Evolutionary conservation across 2,888 invertebrate species (phyloP), one percentile per base, ranked within the genome.

Genomic region (Apantesis nais): DNA sequence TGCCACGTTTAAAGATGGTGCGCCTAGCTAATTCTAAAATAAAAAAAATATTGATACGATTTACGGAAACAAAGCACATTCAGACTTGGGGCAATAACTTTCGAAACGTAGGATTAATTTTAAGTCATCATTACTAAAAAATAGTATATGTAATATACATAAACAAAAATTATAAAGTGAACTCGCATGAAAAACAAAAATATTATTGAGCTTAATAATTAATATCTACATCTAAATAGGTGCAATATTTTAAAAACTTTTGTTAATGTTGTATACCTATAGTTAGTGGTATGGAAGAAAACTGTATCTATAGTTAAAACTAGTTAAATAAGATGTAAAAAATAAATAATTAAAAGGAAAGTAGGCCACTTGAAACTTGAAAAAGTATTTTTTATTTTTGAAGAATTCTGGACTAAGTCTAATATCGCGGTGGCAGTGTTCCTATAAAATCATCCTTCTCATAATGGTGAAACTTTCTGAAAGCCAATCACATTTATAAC

Each of bases 401-500:
- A 37, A 39, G 16, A 25, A 29, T 19, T n/a, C 19, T 44, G 5
- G 31, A 25, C 2, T 31, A 34, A 66, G 25, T 62, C 14, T 44
- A 58, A 70, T 44, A 44, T 55, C n/a, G n/a, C 44, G 66, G 66
- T 44, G 58, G 66, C 25, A 62, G 62, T 62, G 66, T 62, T 31
- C 22, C n/a, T 65, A 37, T 14, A 66, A 55, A 37, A 41, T 48
- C 52, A 66, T 66, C 62, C 31, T 70, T 52, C 41, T 11, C 41
- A n/a, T 41, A 58, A 31, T 61, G 66, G 62, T 25, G 62, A 62
- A 58, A 62, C 29, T 62, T 44, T 66, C 48, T 60, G 62, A 66
- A 70, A 70, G 66, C 44, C 34, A 41, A 31, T 66, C 62, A 66
- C 34, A n/a, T 34, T 44, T 31, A 70, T 41, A 66, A 55, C 62